Conservation (phyloP, 2,888 invertebrate genomes). For the Andrena bucephala region DNA sequence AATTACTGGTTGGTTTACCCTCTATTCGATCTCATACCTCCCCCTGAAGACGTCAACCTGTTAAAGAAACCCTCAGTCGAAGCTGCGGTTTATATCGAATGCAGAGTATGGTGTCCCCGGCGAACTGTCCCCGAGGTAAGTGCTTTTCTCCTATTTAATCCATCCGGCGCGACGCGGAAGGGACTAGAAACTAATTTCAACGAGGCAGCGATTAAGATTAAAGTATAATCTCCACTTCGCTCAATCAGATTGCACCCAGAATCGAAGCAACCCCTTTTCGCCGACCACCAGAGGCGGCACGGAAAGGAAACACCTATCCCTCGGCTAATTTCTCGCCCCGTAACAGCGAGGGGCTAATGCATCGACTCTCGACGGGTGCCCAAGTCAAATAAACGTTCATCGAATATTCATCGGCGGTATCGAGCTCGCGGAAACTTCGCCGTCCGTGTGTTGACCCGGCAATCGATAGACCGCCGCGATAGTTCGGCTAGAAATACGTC, state of each 20-base stretch:
- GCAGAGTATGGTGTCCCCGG: not conserved
- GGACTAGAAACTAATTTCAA: too few relatives aligned
- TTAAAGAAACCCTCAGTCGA: too few relatives aligned
- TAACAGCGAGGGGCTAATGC: not conserved
- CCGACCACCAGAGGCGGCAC: not conserved
- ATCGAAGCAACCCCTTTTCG: not conserved
- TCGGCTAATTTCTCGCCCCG: conserved; percentile 5
- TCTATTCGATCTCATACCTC: too few relatives aligned
- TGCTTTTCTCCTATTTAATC: not conserved
- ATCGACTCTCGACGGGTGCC: conserved; percentile 17
- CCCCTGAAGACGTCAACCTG: too few relatives aligned
- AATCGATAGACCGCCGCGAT: conserved; percentile 55
- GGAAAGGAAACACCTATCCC: conserved; percentile 4
- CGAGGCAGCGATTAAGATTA: too few relatives aligned
- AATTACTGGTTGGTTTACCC: too few relatives aligned
- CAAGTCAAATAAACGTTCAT: conserved; percentile 38
- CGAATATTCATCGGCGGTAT: conserved; percentile 47
- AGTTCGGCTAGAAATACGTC: conserved; percentile 45
- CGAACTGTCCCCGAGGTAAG: not conserved
- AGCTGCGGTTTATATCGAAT: too few relatives aligned
- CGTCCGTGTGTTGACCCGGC: conserved; percentile 15
- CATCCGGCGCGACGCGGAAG: too few relatives aligned
- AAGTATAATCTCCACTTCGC: not conserved
- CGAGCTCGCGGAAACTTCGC: conserved; percentile 17
- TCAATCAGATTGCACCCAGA: not conserved